Evolutionary conservation across 2,797 vertebrate species (phyloP), one percentile per base, ranked within the genome.

Genomic region (Ataeniobius toweri): DNA sequence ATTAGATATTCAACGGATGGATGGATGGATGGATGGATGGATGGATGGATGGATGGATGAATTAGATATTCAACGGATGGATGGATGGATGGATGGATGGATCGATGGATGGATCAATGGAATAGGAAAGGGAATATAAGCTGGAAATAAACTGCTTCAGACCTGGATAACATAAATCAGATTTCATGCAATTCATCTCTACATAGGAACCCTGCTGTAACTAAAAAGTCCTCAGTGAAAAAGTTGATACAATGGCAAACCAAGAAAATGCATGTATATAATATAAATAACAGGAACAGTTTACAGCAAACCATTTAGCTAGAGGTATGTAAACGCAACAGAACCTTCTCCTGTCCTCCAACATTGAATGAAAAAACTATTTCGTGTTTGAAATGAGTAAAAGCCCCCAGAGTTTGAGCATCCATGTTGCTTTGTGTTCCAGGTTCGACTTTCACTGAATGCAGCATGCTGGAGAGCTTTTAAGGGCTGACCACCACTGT

Each of bases 361-460:
- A 55, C 4, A 2, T 7, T 22, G 50, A 14, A 16, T 12, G 4
- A 4, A 59, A 44, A 74, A 73, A 16, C 22, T 20, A 3, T 63
- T 16, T 6, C 1, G 41, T 46, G 9, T 50, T 46, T 59, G 51
- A 13, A 20, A 16, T 2, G 76, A 12, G 50, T 50, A 36, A 51
- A 80, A 70, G 50, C 13, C 39, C 22, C 8, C 26, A 69, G 55
- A 55, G 28, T 13, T 67, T 39, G 46, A 78, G 74, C 14, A 59
- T 31, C 28, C 28, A 9, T 39, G 58, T 61, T 71, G 68, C 24
- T 61, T 72, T 61, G 2, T 71, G 44, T 51, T 71, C 70, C 46
- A 36, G 14, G 75, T 73, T 78, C 68, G 55, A 26, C 67, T 79
- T 79, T 75, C 39, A 55, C 24, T 28, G 31, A 63, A 68, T 75